Conservation (phyloP, 2,888 invertebrate species). For the Rhyacophila evoluta region DNA sequence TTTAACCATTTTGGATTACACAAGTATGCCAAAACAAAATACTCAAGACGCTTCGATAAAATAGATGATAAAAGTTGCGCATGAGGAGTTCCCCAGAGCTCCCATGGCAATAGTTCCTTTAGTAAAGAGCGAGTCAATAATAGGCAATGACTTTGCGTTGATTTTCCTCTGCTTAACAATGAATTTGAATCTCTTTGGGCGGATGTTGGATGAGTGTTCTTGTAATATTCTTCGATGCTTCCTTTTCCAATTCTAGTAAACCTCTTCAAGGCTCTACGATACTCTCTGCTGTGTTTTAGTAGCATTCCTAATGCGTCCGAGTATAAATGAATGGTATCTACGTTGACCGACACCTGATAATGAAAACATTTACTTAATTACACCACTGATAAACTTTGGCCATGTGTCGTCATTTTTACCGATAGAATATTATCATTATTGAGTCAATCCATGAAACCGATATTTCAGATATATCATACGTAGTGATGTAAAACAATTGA, state of each 20-base stretch:
- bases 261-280: constrained; percentile 72
- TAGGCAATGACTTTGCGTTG: constrained; percentile 71
- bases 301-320: constrained; percentile 68
- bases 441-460: too few species aligned
- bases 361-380: background rate
- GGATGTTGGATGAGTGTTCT: constrained; percentile 63
- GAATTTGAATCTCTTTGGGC: constrained; percentile 60
- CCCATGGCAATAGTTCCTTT: constrained; percentile 76
- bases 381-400: too few species aligned
- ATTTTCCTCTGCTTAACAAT: constrained; percentile 61
- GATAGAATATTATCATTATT: too few species aligned
- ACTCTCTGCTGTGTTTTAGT: constrained; percentile 74
- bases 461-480: too few species aligned
- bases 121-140: constrained; percentile 72
- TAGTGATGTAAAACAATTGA: too few species aligned
- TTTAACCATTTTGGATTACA: constrained; percentile 69
- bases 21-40: constrained; percentile 65
- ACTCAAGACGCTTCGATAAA: constrained; percentile 71
- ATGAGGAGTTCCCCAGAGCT: constrained; percentile 76
- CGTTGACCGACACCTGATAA: constrained; percentile 64
- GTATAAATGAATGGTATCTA: constrained; percentile 66
- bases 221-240: constrained; percentile 67
- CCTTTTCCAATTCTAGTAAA: constrained; percentile 65
- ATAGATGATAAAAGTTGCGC: constrained; percentile 74
- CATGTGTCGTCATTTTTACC: too few species aligned